Conservation (phyloP, 2,888 invertebrate genomes). For the Noctua janthina region DNA sequence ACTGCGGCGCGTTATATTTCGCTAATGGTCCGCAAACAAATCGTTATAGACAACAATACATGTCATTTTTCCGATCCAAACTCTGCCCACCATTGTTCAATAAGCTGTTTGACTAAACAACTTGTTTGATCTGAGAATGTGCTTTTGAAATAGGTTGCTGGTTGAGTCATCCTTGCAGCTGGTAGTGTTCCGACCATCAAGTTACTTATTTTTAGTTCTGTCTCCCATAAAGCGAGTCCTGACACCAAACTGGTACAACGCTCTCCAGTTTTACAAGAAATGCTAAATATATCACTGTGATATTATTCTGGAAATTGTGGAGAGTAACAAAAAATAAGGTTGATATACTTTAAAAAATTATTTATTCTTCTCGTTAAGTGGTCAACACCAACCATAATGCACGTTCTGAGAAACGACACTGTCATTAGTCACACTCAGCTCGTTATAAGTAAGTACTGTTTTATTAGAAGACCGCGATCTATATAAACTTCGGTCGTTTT, state of each 20-base stretch:
- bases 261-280: slow-evolving; percentile 51
- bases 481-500: slow-evolving; percentile 49
- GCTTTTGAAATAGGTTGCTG: slow-evolving; percentile 33
- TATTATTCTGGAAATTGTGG: slow-evolving; percentile 58
- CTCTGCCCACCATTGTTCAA: slow-evolving; percentile 27
- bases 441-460: slow-evolving; percentile 56
- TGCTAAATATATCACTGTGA: slow-evolving; percentile 52
- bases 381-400: slow-evolving; percentile 52
- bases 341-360: slow-evolving; percentile 46
- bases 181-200: slow-evolving; percentile 28
- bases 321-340: slow-evolving; percentile 54
- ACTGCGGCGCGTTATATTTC: slow-evolving; percentile 50
- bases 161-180: slow-evolving; percentile 40
- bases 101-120: slow-evolving; percentile 39
- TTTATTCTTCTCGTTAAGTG: slow-evolving; percentile 62
- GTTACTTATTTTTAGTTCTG: slow-evolving; percentile 49
- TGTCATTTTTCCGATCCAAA: slow-evolving; percentile 38
- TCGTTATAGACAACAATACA: slow-evolving; percentile 52
- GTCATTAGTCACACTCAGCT: slow-evolving; percentile 58
- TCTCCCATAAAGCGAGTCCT: slow-evolving; percentile 60
- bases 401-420: slow-evolving; percentile 59
- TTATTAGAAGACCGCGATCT: slow-evolving; percentile 58
- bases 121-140: slow-evolving; percentile 37
- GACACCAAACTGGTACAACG: slow-evolving; percentile 56
- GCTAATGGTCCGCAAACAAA: slow-evolving; percentile 65